Evolutionary conservation across 2,797 vertebrate species (phyloP), one percentile per base, ranked within the genome.

Genomic region (Diplodus puntazzo): DNA sequence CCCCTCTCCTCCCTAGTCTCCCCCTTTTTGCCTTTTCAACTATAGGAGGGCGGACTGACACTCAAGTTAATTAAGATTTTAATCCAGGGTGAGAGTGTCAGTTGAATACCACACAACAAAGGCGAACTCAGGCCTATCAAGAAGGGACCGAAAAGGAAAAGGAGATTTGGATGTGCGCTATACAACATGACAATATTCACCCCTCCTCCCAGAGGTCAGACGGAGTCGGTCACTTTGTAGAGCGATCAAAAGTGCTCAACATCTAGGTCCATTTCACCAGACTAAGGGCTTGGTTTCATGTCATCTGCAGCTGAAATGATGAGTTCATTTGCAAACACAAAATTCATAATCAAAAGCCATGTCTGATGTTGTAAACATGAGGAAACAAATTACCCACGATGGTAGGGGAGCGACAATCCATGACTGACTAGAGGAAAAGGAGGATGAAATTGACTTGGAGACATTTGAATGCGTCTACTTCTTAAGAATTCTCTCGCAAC

Each of bases 41-140:
- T 76, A 81, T 45, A 49, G 63, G 71, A 86, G 83, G 79, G 84
- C 77, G 85, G 77, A 75, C 80, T 92, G 91, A 91, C 88, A 89
- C 82, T 89, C 62, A 82, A 92, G 88, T 93, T 95, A 94, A 94
- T 95, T 95, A 93, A 91, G 93, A 93, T 94, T 93, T 94, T 91
- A 95, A 94, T 95, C 92, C 91, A 82, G 84, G 83, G 81, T 87
- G 87, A 91, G 83, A 50, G 86, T 88, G 88, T 91, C 90, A 92
- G 85, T 75, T 80, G 84, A 87, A 91, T 90, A 80, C 68, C 49
- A 42, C 82, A 73, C 76, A 88, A 91, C 87, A 88, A 92, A 90
- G 83, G 75, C 71, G 85, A 84, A 89, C 72, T 73, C 70, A 57
- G 76, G 64, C 85, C 79, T 68, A 88, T 86, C 81, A 82, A 82